phyloP scores from a whole-genome alignment of 2,113 vertebrate genomes.

The Prinia subflava region DNA sequence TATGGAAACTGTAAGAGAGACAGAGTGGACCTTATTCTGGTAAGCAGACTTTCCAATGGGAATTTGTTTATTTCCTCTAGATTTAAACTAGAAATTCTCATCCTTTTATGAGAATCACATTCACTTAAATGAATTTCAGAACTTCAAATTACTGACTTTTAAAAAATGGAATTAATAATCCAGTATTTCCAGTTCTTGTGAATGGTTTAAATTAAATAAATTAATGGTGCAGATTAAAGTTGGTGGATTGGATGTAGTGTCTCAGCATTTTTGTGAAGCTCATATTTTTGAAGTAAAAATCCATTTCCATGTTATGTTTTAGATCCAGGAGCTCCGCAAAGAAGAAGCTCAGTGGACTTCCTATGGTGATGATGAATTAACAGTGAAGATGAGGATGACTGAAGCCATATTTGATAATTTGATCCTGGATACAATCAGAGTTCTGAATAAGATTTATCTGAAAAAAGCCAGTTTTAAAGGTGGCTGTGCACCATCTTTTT shows the following conservation, averaged over 20 bases:
- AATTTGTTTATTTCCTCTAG: not conserved
- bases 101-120: not conserved
- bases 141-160: not conserved
- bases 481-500: not conserved
- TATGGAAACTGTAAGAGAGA: conserved; percentile 67
- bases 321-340: conserved; percentile 68
- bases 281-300: not conserved
- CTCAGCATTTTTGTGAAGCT: not conserved
- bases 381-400: conserved; percentile 69
- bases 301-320: not conserved
- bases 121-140: not conserved
- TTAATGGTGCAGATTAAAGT: not conserved
- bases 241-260: not conserved
- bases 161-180: not conserved
- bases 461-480: not conserved
- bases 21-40: conserved; percentile 73
- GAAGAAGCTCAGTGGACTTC: conserved; percentile 70
- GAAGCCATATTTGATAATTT: conserved; percentile 71
- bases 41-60: conserved; percentile 29
- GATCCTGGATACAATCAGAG: conserved; percentile 67
- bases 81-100: not conserved
- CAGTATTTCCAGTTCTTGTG: not conserved
- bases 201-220: not conserved
- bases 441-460: conserved; percentile 62
- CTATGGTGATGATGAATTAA: conserved; percentile 65